Evolutionary conservation across 2,888 invertebrate genomes (phyloP), one percentile per base, ranked within the genome.

Genomic region (Hirtodrosophila trivittata): DNA sequence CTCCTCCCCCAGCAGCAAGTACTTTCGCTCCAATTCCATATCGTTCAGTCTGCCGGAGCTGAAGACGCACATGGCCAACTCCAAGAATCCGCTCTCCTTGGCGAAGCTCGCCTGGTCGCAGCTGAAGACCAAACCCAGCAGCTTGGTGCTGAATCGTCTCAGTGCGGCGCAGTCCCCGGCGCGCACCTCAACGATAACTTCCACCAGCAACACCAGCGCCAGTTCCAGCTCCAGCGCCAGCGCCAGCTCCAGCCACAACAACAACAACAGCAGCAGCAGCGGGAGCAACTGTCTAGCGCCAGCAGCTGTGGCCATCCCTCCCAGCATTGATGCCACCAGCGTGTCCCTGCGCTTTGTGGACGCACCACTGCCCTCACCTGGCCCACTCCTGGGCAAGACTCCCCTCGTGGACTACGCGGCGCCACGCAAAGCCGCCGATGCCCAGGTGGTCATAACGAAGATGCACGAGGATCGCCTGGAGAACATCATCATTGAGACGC

Each of bases 321-420:
- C 75, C 32, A 45, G 28, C 58, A 45, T 66, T 33, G 47, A 73
- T 32, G 54, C 60, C 14, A 42, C 21, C 18, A 56, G 8, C n/a
- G 51, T 63, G 2, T 70, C 92, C 68, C 67, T 88, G 16, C 84
- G 89, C 7, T 92, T 93, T 73, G 89, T 93, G 37, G 92, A 92
- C 63, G 92, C 93, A 37, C 95, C 95, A 0, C 90, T 95, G 41
- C 95, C 95, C 37, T 96, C 96, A 2, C 96, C 96, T 0, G 96
- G 96, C 0, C 96, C 96, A 0, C 91, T 96, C 66, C 91, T 96
- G 16, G 96, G 96, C 3, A 95, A 95, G 85, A 96, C 96, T 1
- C 93, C 96, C 45, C 91, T 97, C 30, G 95, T 97, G 10, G 96
- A 96, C 72, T 94, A 93, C 57, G 91, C 91, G 54, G 73, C 84